Base-by-base conservation (phyloP, 2,888 invertebrate genomes). In the Xylota sylvarum region DNA sequence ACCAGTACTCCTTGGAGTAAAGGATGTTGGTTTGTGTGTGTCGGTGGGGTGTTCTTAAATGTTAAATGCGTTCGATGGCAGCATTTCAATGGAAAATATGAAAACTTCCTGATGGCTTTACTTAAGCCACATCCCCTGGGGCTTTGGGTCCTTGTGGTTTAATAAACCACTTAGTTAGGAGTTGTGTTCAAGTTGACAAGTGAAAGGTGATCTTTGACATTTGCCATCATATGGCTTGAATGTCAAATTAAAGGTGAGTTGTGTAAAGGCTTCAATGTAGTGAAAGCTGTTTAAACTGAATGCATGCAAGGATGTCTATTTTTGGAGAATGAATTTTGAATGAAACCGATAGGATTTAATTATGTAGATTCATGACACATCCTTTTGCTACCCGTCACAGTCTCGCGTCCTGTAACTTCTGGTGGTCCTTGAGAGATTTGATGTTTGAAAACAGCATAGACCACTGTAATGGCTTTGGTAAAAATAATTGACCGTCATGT, bases 1-100 rank as follows among this genome's bases (percentile, higher is more conserved):
- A 60, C 70, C 70, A 74, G 56, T 80, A 69, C 65, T 69, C 67
- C 78, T 69, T 70, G 35, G n/a, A 74, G 62, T 46, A 50, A 32
- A 67, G 35, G 12, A 23, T 27, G 19, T 19, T n/a, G n/a, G 10
- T n/a, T 0, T 27, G 43, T 12, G 48, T n/a, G 40, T 50, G 58
- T 27, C 2, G 23, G 23, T 23, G 23, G 23, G 23, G 62, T 56
- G 64, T 37, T 35, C 19, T 30, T 79, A 40, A 62, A 72, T 48
- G 46, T n/a, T 69, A 27, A 62, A 60, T 52, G 43, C 35, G 69
- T 78, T 62, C 40, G 35, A 60, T 40, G 67, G 43, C n/a, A 52
- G 69, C 48, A 14, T 55, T 55, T 69, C 4, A 37, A 10, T 48
- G 30, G 40, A 48, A 19, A 35, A 27, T 37, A 10, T 43, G 17